Percentiles rank a stretch among this genome's conserved stretches.
Evolutionary conservation across 2,797 vertebrate genomes (phyloP).

Genomic region (Pseudochaenichthys georgianus): DNA sequence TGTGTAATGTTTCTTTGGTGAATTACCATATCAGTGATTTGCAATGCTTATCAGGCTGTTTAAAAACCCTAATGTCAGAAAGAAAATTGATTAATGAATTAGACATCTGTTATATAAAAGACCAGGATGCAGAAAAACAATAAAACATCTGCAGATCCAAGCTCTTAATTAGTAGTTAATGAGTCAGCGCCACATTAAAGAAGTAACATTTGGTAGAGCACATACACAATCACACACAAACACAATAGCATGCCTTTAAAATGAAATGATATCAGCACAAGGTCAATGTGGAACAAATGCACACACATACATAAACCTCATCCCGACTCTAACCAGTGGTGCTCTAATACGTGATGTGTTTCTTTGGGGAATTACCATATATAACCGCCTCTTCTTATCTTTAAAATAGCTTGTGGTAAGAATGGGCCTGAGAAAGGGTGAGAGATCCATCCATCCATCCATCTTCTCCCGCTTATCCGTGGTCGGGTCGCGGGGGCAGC

Average conservation of each 20-base stretch:
- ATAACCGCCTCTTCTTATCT: conserved; percentile 67
- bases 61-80: conserved; percentile 1
- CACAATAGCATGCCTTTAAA: too few relatives aligned
- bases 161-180: too few relatives aligned
- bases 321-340: conserved; percentile 18
- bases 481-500: too few relatives aligned
- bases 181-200: too few relatives aligned
- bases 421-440: background rate
- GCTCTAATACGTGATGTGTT: conserved; percentile 45
- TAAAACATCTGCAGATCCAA: too few relatives aligned
- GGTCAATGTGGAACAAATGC: conserved; percentile 5
- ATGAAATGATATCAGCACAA: conserved; percentile 8
- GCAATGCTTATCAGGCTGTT: conserved; percentile 19
- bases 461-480: too few relatives aligned
- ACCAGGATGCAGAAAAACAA: background rate
- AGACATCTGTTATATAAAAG: background rate
- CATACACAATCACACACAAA: too few relatives aligned
- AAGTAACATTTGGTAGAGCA: too few relatives aligned
- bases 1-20: conserved; percentile 18
- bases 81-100: background rate
- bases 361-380: conserved; percentile 71
- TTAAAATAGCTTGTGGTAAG: conserved; percentile 49
- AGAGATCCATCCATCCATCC: background rate
- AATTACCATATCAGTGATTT: conserved; percentile 52
- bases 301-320: conserved; percentile 6